A percentile compares a stretch with the other conserved stretches of the same genome.
These are phyloP conservation scores for Lasius fuliginosus DNA, from an alignment of 2,888 invertebrate species.

Conservation along the genomic window DNA sequence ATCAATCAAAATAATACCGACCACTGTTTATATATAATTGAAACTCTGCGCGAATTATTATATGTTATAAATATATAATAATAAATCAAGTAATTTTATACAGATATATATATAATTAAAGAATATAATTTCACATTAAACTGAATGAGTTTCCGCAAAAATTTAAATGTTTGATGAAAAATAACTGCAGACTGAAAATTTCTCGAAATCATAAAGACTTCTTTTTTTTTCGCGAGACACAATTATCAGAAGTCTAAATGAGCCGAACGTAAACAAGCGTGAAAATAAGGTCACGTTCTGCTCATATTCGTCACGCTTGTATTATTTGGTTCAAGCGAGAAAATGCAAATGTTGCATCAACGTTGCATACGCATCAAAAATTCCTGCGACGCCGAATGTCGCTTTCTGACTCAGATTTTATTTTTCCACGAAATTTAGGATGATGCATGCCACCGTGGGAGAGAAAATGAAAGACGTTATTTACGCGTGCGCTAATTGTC, in stretches of 20 bases:
- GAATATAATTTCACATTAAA: not conserved
- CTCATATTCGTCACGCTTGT: conserved; percentile 26
- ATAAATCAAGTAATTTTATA: not conserved
- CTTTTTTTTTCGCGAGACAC: not conserved
- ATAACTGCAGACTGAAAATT: not conserved
- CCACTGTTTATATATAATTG: not conserved
- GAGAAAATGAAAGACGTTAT: not conserved
- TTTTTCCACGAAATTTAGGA: not conserved
- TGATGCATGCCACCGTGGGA: not conserved
- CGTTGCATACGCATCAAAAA: conserved; percentile 2
- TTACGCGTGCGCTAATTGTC: conserved; percentile 13
- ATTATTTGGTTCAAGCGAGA: conserved; percentile 31
- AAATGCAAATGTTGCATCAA: conserved; percentile 29
- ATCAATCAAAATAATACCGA: not conserved
- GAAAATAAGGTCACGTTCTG: conserved; percentile 16
- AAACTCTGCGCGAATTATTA: not conserved
- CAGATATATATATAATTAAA: not conserved
- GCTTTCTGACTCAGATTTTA: not conserved
- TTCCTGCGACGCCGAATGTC: not conserved
- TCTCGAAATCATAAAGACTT: not conserved
- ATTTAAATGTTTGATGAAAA: not conserved
- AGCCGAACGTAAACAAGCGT: conserved; percentile 6
- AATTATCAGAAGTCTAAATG: not conserved
- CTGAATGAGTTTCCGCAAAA: not conserved
- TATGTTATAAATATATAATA: not conserved